phyloP scores from a whole-genome alignment of 2,797 vertebrate species.

The Falco berigora region DNA sequence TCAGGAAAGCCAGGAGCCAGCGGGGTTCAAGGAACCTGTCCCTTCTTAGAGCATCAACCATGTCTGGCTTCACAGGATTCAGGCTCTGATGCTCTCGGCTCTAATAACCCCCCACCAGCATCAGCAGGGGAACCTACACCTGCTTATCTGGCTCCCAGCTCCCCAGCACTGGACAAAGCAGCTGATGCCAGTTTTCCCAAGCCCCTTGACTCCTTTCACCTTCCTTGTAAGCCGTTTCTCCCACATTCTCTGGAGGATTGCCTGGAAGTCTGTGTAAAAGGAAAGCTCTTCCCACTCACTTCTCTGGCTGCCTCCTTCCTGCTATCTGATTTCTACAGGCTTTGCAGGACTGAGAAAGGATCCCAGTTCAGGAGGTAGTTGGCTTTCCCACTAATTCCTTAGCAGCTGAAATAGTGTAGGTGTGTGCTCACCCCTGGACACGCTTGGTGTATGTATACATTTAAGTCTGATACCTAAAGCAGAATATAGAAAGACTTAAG shows the following conservation, averaged over 20 bases:
- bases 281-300: not conserved
- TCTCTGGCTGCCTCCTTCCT: not conserved
- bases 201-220: not conserved
- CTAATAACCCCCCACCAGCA: not conserved
- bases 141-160: not conserved
- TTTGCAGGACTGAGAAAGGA: not conserved
- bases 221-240: not conserved
- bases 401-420: not conserved
- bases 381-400: not conserved
- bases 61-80: not conserved
- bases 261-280: not conserved
- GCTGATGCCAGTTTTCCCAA: not conserved
- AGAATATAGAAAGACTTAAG: not conserved
- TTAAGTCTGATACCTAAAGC: not conserved
- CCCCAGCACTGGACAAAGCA: not conserved
- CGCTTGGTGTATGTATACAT: not conserved
- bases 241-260: not conserved
- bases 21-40: constrained; percentile 8
- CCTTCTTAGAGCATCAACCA: not conserved
- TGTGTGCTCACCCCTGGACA: not conserved
- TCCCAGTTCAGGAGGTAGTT: not conserved
- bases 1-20: not conserved
- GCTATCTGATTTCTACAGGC: not conserved
- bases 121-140: not conserved
- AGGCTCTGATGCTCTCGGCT: not conserved